Base-by-base conservation (phyloP, 2,113 vertebrate genomes). In the Thamnophis sirtalis region DNA sequence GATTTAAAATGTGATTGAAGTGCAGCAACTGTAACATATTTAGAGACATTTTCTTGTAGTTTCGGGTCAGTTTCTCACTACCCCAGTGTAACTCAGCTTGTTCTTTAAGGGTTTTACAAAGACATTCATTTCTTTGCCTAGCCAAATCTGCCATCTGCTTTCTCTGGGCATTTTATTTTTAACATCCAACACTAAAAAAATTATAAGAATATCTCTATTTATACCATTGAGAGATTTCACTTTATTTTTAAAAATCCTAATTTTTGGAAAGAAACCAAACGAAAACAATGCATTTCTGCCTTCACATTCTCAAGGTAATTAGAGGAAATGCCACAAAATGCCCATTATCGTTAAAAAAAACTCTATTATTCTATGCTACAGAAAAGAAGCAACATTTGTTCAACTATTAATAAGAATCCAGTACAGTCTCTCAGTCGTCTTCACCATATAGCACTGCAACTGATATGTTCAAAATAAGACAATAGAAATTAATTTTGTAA, bases 21-120 rank as follows among this genome's bases (percentile, higher is more conserved):
- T 54, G 86, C 53, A 89, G 13, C 90, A 90, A 88, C 87, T 87
- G 49, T 85, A 91, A 54, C 5, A 2, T 38, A 87, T 84, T 13
- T 33, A 33, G 93, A 91, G n/a, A 38, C 54, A 91, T 50, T 94
- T 54, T 51, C n/a, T n/a, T 22, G 48, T 28, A n/a, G n/a, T 90
- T 94, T 92, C 49, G 80, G 43, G 60, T 13, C 87, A 48, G 3
- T 91, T 91, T 94, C 86, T 93, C 88, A 92, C n/a, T 49, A 73
- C 4, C 58, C 86, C 73, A 90, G 60, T 55, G 19, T 17, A 87
- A 91, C 63, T 56, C 21, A 33, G 8, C 28, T 63, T 43, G 24
- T 51, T 15, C n/a, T 84, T 86, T 92, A 38, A 89, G 4, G 21
- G 49, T 22, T 94, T 90, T 90, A 38, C 89, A 80, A 0, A 84